phyloP scores from a whole-genome alignment of 2,797 vertebrate genomes.

The Caiman crocodilus region DNA sequence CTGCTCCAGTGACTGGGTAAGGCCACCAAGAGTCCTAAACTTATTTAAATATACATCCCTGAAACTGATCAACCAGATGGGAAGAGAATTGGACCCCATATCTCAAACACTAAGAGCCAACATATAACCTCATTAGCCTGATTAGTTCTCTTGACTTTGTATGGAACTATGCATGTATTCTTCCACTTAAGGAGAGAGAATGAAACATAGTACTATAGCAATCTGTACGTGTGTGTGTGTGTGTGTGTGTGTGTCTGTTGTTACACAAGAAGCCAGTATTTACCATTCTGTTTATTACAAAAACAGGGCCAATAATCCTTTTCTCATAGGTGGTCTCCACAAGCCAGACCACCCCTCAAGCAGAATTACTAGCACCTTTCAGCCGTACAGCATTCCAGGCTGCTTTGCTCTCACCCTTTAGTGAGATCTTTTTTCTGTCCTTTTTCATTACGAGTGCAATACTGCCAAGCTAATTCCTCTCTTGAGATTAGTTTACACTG shows the following conservation, averaged over 20 bases:
- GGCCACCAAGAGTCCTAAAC: not conserved
- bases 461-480: not conserved
- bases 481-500: not conserved
- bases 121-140: not conserved
- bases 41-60: not conserved
- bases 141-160: not conserved
- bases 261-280: not conserved
- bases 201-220: too few species aligned
- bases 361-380: not conserved
- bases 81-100: fast-evolving
- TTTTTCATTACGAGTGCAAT: not conserved
- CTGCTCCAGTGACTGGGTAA: not conserved
- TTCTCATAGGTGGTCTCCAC: not conserved
- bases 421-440: not conserved
- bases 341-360: not conserved
- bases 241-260: not conserved
- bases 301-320: not conserved
- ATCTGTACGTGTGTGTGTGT: too few species aligned
- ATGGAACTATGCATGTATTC: not conserved
- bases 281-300: not conserved
- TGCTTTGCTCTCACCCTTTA: not conserved
- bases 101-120: not conserved
- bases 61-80: not conserved
- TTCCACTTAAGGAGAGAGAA: not conserved
- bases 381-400: not conserved